Evolutionary conservation across 2,113 vertebrate genomes (phyloP), one percentile per base, ranked within the genome.

Genomic region (Elephas maximus): DNA sequence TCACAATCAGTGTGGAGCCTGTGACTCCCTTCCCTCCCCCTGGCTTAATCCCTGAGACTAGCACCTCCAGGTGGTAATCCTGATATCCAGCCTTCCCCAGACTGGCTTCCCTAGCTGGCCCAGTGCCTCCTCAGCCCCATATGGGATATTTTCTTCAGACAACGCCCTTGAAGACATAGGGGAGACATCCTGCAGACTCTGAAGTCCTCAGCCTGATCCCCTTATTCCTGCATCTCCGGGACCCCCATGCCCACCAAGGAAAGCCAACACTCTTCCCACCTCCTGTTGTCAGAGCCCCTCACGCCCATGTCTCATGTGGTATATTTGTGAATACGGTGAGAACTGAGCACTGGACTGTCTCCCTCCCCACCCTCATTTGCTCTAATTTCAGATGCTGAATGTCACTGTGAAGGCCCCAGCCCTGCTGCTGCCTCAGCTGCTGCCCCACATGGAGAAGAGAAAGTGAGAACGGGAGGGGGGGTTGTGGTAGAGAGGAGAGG

Each of bases 341-440:
- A 76, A 57, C 12, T 0, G 12, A 57, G 15, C 53, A 45, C 30
- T 4, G 30, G 18, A 63, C 71, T 92, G 44, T 45, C 14, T 33
- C 65, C 44, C 24, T 7, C 48, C 12, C 51, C 7, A 30, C 7
- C 41, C 53, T 84, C 18, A 57, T 71, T 90, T 93, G 69, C 57
- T 45, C 48, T 92, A 11, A 20, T 96, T 88, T 94, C 89, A 99
- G 99, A 98, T 99, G 96, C 93, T 99, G 96, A 97, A 98, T 48
- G 83, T 99, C 24, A 99, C 99, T 82, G 98, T 99, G 63, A 99
- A 99, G 93, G 94, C 98, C 8, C 91, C 98, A 15, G 99, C 99
- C 94, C 98, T 99, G 67, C 96, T 99, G 95, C 98, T 99, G 57
- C 98, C 99, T 91, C 91, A 98, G 90, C 98, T 99, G 41, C 98